Evolutionary conservation across 2,888 invertebrate genomes (phyloP).

Genomic region (Clostera curtula): DNA sequence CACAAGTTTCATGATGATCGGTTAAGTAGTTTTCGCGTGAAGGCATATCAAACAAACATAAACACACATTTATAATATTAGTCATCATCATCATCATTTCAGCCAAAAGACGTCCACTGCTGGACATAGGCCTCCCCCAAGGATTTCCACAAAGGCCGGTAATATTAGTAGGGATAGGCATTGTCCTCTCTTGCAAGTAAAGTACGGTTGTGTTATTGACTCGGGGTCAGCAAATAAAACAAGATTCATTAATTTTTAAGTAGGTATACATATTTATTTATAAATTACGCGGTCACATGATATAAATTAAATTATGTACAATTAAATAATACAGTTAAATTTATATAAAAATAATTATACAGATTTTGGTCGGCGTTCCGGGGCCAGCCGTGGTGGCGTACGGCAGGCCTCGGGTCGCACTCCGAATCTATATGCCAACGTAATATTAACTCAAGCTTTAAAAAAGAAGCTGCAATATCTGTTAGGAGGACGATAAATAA

Average conservation of each 20-base stretch:
- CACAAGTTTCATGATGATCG: no score
- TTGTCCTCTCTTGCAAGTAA: no score
- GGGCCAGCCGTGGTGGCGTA: conserved; percentile 51
- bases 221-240: conserved; percentile 33
- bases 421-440: conserved; percentile 43
- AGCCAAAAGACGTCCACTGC: no score
- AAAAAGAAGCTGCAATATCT: conserved; percentile 53
- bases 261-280: conserved; percentile 73
- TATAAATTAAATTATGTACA: conserved; percentile 73
- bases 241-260: conserved; percentile 46
- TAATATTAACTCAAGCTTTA: conserved; percentile 62
- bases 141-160: no score
- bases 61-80: no score
- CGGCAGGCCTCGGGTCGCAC: conserved; percentile 31
- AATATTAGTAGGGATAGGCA: no score
- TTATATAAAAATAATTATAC: conserved; percentile 67
- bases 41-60: no score
- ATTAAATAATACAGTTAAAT: conserved; percentile 70
- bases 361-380: conserved; percentile 35
- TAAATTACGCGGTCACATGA: conserved; percentile 72
- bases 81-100: no score
- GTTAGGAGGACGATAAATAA: conserved; percentile 53
- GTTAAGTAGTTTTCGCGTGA: no score
- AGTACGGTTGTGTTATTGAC: no score
- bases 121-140: no score